Conservation (phyloP, 2,888 invertebrate species). For the Mythimna pallens region DNA sequence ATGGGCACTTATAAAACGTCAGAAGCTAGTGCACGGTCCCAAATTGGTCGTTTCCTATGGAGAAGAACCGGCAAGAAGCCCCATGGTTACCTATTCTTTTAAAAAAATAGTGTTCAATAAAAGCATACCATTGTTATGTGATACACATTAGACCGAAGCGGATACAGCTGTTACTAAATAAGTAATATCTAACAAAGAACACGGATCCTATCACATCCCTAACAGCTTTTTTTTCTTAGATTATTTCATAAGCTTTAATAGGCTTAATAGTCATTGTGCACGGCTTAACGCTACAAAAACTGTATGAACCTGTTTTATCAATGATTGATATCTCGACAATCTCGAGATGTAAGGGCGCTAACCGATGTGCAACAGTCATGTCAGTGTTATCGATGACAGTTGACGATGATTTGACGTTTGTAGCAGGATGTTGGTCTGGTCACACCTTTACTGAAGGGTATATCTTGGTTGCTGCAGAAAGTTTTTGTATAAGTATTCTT, state of each 20-base stretch:
- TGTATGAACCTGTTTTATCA: slow-evolving; percentile 36
- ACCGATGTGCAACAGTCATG: slow-evolving; percentile 32
- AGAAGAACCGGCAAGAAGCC: no score
- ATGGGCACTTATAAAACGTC: no score
- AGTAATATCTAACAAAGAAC: slow-evolving; percentile 4
- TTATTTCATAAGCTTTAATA: slow-evolving; percentile 4
- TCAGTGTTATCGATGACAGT: slow-evolving; percentile 9
- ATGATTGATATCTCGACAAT: slow-evolving; percentile 30
- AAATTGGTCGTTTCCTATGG: no score
- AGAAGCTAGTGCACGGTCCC: no score
- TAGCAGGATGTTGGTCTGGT: background rate
- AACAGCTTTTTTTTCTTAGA: background rate
- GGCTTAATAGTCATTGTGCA: slow-evolving; percentile 19
- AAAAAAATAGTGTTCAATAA: no score
- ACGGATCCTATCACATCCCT: slow-evolving; percentile 8
- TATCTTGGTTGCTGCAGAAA: background rate
- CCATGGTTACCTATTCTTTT: no score
- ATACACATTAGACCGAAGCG: no score
- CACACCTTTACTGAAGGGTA: background rate
- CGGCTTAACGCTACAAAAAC: slow-evolving; percentile 34
- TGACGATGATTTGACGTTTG: slow-evolving; percentile 1
- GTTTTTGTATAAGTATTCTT: background rate
- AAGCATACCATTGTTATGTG: no score
- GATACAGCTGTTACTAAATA: background rate
- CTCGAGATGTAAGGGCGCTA: slow-evolving; percentile 37